phyloP scores from a whole-genome alignment of 2,797 vertebrate genomes.

The Malacoraja senta region DNA sequence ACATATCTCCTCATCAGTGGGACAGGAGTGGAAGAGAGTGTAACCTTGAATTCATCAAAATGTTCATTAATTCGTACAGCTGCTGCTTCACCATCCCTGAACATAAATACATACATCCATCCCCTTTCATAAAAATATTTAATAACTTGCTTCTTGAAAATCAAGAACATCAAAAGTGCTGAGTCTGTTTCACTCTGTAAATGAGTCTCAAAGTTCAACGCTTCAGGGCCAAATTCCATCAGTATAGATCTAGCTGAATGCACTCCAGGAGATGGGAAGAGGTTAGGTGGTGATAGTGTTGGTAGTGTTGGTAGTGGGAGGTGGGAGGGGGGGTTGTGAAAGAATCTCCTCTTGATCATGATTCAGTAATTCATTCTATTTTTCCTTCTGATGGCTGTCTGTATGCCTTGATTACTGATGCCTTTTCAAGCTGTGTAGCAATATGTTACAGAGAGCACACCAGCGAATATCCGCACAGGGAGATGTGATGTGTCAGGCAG shows the following conservation, averaged over 20 bases:
- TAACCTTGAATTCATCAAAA: slow-evolving; percentile 1
- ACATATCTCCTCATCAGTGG: background rate
- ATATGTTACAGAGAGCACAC: slow-evolving; percentile 18
- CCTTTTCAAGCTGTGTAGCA: slow-evolving; percentile 32
- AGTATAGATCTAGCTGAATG: background rate
- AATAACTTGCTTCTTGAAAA: background rate
- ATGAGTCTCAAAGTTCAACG: background rate
- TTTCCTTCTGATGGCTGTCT: slow-evolving; percentile 24
- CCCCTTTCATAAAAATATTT: slow-evolving; percentile 23
- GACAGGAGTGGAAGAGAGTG: background rate
- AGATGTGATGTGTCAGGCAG: slow-evolving; percentile 20
- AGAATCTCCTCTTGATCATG: slow-evolving; percentile 23
- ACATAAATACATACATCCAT: slow-evolving; percentile 11
- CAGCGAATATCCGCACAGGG: slow-evolving; percentile 12
- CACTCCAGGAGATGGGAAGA: background rate
- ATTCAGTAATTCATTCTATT: slow-evolving; percentile 34
- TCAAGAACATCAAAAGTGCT: background rate
- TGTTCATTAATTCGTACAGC: background rate
- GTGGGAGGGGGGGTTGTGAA: background rate
- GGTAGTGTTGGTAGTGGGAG: background rate
- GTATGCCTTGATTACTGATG: slow-evolving; percentile 34
- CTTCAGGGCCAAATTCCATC: background rate
- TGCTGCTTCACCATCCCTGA: background rate
- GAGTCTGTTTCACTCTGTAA: background rate
- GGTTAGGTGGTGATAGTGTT: background rate